phyloP scores from a whole-genome alignment of 1,140 invertebrate genomes.

The Drosophila insularis region DNA sequence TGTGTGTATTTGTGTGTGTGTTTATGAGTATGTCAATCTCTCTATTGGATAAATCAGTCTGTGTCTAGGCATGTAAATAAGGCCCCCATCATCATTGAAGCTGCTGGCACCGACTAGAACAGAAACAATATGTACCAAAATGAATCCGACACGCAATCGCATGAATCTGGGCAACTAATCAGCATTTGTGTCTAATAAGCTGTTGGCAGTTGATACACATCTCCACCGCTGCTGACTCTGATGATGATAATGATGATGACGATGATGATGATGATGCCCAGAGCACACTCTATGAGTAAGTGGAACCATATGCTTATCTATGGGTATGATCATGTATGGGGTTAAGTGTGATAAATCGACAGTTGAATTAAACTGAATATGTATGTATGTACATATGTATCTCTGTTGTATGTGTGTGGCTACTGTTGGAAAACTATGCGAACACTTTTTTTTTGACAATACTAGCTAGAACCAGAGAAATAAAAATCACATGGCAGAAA shows the following conservation, averaged over 20 bases:
- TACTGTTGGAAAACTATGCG: constrained; percentile 43
- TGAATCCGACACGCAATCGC: constrained; percentile 58
- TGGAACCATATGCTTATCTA: background rate
- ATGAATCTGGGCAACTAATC: constrained; percentile 64
- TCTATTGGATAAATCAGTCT: constrained; percentile 25
- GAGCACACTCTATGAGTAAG: constrained; percentile 28
- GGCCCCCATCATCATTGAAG: constrained; percentile 53
- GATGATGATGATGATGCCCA: constrained; percentile 47
- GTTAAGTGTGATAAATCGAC: constrained; percentile 80
- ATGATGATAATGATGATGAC: constrained; percentile 34
- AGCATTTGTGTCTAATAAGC: constrained; percentile 66
- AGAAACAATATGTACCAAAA: constrained; percentile 27
- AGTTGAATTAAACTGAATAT: constrained; percentile 71
- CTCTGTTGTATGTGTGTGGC: background rate
- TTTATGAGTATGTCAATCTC: constrained; percentile 16
- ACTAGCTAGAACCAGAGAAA: constrained; percentile 30
- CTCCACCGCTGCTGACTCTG: constrained; percentile 27
- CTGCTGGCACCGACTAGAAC: constrained; percentile 28
- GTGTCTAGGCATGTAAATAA: constrained; percentile 50
- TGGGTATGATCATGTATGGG: constrained; percentile 17
- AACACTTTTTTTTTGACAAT: constrained; percentile 41
- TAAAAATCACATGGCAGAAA: constrained; percentile 17
- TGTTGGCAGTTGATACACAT: constrained; percentile 12
- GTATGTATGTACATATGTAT: background rate
- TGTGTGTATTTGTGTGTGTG: background rate